Evolutionary conservation across 2,888 invertebrate species (phyloP), one percentile per base, ranked within the genome.

Genomic region (Bombylius major): DNA sequence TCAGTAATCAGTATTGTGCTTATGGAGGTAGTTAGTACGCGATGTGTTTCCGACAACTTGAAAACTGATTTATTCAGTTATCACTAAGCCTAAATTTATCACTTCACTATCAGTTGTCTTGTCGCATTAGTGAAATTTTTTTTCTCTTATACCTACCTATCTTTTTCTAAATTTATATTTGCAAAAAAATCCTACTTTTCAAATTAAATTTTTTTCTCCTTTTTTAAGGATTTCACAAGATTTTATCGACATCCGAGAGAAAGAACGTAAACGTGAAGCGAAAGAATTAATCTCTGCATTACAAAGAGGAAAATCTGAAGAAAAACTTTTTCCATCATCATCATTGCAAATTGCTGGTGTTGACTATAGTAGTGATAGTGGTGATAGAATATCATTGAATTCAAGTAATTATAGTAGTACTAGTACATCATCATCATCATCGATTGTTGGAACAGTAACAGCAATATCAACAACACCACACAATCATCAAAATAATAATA

Each of bases 181-280:
- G 23, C 23, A 23, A 23, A 23, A n/a, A 23, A 23, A 23, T 23
- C 3, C 1, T 23, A 2, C 3, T 23, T 23, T 23, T 23, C 23
- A 23, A 23, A 23, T 23, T 23, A 23, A 23, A 42, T 42, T 42
- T 50, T 47, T 46, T 54, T 51, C 49, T 53, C 62, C 61, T 63
- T 61, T 59, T 70, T 69, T 63, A 76, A 91, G 90, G 75, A 97
- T 97, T 73, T 87, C 95, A 4, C 89, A 90, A 73, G 88, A 88
- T 63, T 98, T 98, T 72, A 89, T 97, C 59, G 97, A 99, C 75
- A 84, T 93, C 55, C 80, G 91, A 55, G 97, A 98, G 67, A 80
- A 90, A 54, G 97, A 97, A 72, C 82, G 87, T 58, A 89, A 88
- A 67, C 79, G 89, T 63, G 88, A 90, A 57, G 87, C 90, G 60